Conservation (phyloP, 1,140 invertebrate genomes). For the Drosophila azteca region DNA sequence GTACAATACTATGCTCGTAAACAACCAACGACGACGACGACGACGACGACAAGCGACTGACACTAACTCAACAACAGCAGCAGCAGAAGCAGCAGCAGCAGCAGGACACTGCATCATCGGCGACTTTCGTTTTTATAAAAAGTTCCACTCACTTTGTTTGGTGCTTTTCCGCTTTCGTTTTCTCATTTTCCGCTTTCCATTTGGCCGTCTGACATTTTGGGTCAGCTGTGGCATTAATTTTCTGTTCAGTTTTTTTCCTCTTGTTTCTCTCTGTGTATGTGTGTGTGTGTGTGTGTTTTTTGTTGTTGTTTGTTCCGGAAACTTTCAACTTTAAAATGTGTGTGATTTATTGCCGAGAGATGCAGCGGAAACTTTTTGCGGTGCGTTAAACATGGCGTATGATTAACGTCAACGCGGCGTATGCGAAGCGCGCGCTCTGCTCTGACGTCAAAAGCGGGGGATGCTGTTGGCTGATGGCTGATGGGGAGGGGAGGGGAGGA, state of each 20-base stretch:
- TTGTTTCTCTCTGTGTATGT: not conserved
- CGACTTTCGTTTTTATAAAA: slow-evolving; percentile 60
- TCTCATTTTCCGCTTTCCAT: slow-evolving; percentile 33
- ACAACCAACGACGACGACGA: slow-evolving; percentile 3
- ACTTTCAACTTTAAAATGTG: slow-evolving; percentile 60
- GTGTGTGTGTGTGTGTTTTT: not conserved
- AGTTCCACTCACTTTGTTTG: slow-evolving; percentile 30
- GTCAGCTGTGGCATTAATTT: slow-evolving; percentile 79
- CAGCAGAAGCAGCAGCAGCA: not conserved
- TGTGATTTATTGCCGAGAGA: slow-evolving; percentile 68
- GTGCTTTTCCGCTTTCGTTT: slow-evolving; percentile 56
- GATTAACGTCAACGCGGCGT: slow-evolving; percentile 75
- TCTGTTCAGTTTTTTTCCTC: slow-evolving; percentile 24
- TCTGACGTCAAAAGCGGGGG: not conserved
- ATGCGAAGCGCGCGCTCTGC: slow-evolving; percentile 58
- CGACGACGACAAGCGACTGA: slow-evolving; percentile 22
- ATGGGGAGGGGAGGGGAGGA: too few species aligned
- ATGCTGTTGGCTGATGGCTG: not conserved
- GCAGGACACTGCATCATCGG: slow-evolving; percentile 38
- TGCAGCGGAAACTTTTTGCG: slow-evolving; percentile 58
- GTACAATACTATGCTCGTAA: slow-evolving; percentile 9
- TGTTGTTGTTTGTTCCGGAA: not conserved
- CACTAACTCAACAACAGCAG: slow-evolving; percentile 43
- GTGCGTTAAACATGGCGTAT: slow-evolving; percentile 76
- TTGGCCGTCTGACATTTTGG: slow-evolving; percentile 68